These are phyloP conservation scores for Phalloptychus januarius DNA, from an alignment of 2,797 vertebrate species.

Conservation along the genomic window DNA sequence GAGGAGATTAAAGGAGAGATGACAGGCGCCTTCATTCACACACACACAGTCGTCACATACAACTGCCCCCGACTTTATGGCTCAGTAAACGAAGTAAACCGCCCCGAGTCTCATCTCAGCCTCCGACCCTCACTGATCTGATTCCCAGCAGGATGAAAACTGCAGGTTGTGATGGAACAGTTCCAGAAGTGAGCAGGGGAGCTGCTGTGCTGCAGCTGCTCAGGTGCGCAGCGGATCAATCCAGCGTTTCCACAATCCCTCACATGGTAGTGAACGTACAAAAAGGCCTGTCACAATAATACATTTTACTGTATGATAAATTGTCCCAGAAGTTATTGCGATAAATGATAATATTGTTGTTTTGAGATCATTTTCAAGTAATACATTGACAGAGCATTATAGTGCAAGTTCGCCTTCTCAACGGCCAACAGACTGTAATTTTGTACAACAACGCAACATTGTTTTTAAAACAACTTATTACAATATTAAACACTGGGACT, in stretches of 20 bases:
- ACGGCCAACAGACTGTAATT: too few relatives aligned
- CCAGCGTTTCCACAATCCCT: conserved; percentile 28
- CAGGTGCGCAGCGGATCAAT: conserved; percentile 23
- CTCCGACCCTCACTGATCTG: conserved; percentile 39
- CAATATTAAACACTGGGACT: too few relatives aligned
- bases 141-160: conserved; percentile 50
- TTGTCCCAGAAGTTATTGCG: too few relatives aligned
- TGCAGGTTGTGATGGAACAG: conserved; percentile 47
- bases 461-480: too few relatives aligned
- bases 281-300: neutral
- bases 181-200: conserved; percentile 33
- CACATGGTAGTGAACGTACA: conserved; percentile 14
- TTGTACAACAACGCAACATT: too few relatives aligned
- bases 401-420: too few relatives aligned
- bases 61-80: conserved; percentile 23
- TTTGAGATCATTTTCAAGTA: too few relatives aligned
- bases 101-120: conserved; percentile 37
- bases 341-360: too few relatives aligned
- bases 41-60: neutral
- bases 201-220: conserved; percentile 38
- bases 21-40: conserved; percentile 21
- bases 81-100: neutral
- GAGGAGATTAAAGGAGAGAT: conserved; percentile 19
- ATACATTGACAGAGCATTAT: too few relatives aligned
- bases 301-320: too few relatives aligned